Conservation (phyloP, 2,888 invertebrate genomes). For the Philonicus albiceps region DNA sequence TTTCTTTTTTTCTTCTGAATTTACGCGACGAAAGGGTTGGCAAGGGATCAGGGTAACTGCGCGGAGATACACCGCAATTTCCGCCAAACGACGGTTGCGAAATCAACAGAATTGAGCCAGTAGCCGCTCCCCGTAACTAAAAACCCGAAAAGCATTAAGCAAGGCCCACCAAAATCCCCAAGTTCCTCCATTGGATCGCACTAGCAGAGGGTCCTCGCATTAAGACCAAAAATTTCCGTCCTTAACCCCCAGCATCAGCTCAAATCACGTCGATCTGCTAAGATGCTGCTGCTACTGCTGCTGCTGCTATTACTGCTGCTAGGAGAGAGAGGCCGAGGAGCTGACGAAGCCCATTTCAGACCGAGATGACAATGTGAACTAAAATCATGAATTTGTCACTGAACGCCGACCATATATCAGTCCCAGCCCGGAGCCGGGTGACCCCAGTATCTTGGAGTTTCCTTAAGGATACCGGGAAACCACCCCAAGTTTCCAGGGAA, state of each 20-base stretch:
- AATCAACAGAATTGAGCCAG: neutral
- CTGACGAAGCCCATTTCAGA: neutral
- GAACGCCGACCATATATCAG: conserved; percentile 5
- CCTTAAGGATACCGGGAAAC: neutral
- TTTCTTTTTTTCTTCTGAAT: too few relatives aligned
- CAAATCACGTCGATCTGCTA: conserved; percentile 7
- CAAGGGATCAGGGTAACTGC: neutral
- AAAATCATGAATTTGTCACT: conserved; percentile 32
- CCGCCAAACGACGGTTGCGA: neutral
- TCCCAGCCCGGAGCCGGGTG: neutral
- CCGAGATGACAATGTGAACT: conserved; percentile 24
- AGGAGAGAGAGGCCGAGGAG: neutral
- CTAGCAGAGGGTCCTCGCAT: neutral
- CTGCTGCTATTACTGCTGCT: too few relatives aligned
- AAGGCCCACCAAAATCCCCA: neutral
- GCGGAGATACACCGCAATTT: neutral
- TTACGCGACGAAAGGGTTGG: neutral
- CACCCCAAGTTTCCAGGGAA: neutral
- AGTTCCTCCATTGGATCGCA: neutral
- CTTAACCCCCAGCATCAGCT: neutral
- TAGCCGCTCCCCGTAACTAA: neutral
- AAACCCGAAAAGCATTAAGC: neutral
- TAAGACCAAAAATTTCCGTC: neutral
- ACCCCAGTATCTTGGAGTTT: neutral
- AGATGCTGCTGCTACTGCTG: too few relatives aligned